A percentile compares a stretch with the other conserved stretches of the same genome.
Evolutionary conservation across 2,888 invertebrate species (phyloP).

Genomic region (Ceriagrion tenellum): DNA sequence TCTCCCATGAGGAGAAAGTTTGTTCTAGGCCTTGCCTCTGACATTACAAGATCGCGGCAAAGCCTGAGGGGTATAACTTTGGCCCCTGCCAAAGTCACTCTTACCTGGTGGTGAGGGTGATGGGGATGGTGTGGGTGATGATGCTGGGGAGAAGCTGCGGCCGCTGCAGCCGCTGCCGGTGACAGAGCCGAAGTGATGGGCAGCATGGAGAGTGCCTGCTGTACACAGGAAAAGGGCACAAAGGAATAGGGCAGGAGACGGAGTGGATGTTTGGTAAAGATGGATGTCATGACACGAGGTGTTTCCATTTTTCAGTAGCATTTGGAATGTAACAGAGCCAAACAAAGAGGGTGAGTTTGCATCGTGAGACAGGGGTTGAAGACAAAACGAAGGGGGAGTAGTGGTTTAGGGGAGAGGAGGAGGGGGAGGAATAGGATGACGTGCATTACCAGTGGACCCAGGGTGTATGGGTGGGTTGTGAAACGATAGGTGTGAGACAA

Average conservation of each 20-base stretch:
- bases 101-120: slow-evolving; percentile 64
- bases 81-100: not conserved
- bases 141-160: slow-evolving; percentile 51
- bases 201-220: slow-evolving; percentile 65
- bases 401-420: not conserved
- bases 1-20: no score
- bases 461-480: not conserved
- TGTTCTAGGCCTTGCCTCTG: no score
- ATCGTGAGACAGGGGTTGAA: not conserved
- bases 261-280: not conserved
- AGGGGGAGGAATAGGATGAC: no score
- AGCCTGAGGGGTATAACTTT: not conserved
- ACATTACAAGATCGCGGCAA: not conserved
- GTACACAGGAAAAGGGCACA: not conserved
- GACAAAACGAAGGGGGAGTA: not conserved
- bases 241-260: not conserved
- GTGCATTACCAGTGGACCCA: not conserved
- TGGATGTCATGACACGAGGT: not conserved
- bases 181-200: slow-evolving; percentile 56
- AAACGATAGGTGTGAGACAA: not conserved
- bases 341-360: not conserved
- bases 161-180: slow-evolving; percentile 52
- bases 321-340: not conserved
- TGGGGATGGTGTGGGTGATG: slow-evolving; percentile 60
- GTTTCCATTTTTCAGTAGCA: not conserved